Percentiles rank a stretch among this genome's conserved stretches.
Evolutionary conservation across 2,888 invertebrate genomes (phyloP).

Genomic region (Lycocerus yunnanus): DNA sequence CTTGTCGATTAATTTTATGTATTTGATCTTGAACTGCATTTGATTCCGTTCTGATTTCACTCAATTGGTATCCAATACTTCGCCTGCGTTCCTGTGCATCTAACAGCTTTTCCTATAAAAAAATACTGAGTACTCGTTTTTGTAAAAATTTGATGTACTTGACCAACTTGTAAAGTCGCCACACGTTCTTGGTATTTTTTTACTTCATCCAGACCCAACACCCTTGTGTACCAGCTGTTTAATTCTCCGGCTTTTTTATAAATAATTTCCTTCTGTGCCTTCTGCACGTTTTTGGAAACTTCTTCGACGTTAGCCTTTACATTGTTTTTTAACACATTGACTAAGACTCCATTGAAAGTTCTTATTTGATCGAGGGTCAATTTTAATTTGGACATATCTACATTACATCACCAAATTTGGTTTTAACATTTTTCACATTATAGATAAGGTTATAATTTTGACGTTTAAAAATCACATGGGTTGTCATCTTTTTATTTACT

Average conservation of each 20-base stretch:
- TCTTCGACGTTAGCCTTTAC: constrained; percentile 36
- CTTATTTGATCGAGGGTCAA: neutral
- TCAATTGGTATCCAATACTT: constrained; percentile 64
- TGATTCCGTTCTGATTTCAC: constrained; percentile 65
- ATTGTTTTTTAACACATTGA: neutral
- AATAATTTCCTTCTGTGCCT: constrained; percentile 42
- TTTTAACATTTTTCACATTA: neutral
- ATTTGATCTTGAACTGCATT: constrained; percentile 76
- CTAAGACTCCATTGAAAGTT: neutral
- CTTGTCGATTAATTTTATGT: constrained; percentile 76
- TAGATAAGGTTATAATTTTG: neutral
- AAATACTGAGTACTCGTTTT: neutral
- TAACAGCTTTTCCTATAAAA: constrained; percentile 65
- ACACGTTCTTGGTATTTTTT: constrained; percentile 75
- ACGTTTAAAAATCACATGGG: neutral
- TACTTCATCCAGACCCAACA: constrained; percentile 79
- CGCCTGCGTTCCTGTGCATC: constrained; percentile 68
- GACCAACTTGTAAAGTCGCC: constrained; percentile 65
- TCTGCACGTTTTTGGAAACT: constrained; percentile 39
- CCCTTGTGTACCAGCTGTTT: constrained; percentile 69
- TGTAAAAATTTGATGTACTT: neutral
- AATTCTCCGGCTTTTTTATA: constrained; percentile 58
- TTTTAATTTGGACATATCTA: neutral
- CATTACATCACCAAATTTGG: no score
- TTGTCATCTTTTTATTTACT: neutral